Evolutionary conservation across 2,113 vertebrate genomes (phyloP), one percentile per base, ranked within the genome.

Genomic region (Halichoerus grypus): DNA sequence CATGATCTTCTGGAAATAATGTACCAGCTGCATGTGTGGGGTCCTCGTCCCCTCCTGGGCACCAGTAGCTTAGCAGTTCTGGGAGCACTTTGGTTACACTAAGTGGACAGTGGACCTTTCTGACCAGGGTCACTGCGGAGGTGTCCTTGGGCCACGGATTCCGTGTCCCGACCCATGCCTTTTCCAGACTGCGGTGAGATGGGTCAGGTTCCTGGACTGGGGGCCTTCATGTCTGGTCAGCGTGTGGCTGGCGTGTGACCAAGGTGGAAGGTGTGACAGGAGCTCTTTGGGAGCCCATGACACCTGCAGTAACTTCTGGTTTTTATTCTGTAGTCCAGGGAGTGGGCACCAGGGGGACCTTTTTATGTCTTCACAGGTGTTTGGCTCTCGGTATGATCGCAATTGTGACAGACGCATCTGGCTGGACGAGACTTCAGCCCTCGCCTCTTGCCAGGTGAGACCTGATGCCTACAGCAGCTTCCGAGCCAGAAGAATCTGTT

Each of bases 201-300:
- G 9, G 7, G 4, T 59, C 33, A 3, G 26, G 24, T 8, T 5
- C 16, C 12, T 0, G 16, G 10, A 16, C 14, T 0, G 2, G 26
- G 74, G 63, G 3, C 61, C 49, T 42, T 67, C 5, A 1, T 0
- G 31, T n/a, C 31, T 15, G 22, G 15, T 33, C 7, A 0, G 65
- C 9, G 10, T 13, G 36, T 19, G 36, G 10, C 36, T 24, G 71
- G 36, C 2, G 0, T 39, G 36, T 22, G 19, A 72, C 69, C 67
- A 39, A 21, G 19, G 19, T 11, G 69, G 19, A 21, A 21, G 36
- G n/a, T 39, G 69, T 39, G 69, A 39, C 9, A 4, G n/a, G 69
- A 22, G 19, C 19, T 39, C n/a, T n/a, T n/a, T 67, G 65, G 33
- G 15, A 33, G 31, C 36, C 19, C 4, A 9, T 39, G 36, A 19